Percentiles rank a stretch among this genome's conserved stretches.
These are phyloP conservation scores for Sebastes diaconus DNA, from an alignment of 2,797 vertebrate species.

Conservation along the genomic window DNA sequence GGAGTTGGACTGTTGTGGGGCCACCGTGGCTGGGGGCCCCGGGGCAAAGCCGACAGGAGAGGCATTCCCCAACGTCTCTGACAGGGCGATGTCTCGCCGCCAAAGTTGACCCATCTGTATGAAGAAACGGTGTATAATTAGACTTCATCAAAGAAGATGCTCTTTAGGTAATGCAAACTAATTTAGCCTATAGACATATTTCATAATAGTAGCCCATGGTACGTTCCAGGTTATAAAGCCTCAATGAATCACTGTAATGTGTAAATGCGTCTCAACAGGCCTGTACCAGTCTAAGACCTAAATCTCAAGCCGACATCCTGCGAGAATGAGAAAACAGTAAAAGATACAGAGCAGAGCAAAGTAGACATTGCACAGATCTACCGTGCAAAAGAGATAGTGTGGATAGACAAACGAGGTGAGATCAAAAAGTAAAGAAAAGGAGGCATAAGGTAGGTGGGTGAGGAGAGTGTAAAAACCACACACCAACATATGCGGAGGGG, in stretches of 20 bases:
- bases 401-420: constrained; percentile 25
- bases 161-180: not conserved
- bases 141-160: not conserved
- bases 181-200: not conserved
- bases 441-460: constrained; percentile 39
- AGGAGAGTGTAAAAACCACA: constrained; percentile 28
- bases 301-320: constrained; percentile 24
- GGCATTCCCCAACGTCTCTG: constrained; percentile 81
- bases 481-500: not conserved
- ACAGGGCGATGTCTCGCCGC: constrained; percentile 64
- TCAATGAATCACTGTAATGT: constrained; percentile 13
- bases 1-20: constrained; percentile 78
- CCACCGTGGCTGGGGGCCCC: constrained; percentile 75
- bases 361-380: constrained; percentile 44
- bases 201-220: not conserved
- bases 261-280: constrained; percentile 7
- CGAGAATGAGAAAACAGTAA: constrained; percentile 3
- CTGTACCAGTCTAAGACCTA: constrained; percentile 6
- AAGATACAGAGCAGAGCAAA: constrained; percentile 29
- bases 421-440: constrained; percentile 40
- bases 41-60: constrained; percentile 74
- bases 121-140: not conserved
- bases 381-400: constrained; percentile 6
- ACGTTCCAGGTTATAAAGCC: not conserved
- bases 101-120: constrained; percentile 74